Conservation (phyloP, 2,888 invertebrate genomes). For the Polymixis lichenea region DNA sequence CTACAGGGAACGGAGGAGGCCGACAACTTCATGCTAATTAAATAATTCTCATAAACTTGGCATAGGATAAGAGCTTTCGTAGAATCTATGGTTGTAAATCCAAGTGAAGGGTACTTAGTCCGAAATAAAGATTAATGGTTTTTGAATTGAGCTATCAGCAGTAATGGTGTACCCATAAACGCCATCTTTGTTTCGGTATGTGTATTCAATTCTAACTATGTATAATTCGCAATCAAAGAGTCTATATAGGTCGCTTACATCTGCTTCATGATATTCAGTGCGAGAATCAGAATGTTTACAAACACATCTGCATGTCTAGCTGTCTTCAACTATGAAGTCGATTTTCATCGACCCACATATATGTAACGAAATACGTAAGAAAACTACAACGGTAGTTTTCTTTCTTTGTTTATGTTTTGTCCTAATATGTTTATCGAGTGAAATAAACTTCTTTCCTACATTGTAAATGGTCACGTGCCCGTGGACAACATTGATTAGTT, state of each 20-base stretch:
- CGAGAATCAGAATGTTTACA: conserved; percentile 40
- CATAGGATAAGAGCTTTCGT: conserved; percentile 29
- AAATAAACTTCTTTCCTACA: neutral
- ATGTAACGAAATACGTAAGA: too few species aligned
- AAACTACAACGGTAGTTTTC: too few species aligned
- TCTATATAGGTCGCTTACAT: conserved; percentile 16
- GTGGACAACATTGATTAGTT: neutral
- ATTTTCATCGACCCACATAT: conserved; percentile 5
- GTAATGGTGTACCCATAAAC: neutral
- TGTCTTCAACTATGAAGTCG: conserved; percentile 15
- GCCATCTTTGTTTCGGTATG: neutral
- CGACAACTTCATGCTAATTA: conserved; percentile 26
- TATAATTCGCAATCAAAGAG: neutral
- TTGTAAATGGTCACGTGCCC: neutral
- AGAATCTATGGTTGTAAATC: conserved; percentile 21
- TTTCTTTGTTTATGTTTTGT: neutral
- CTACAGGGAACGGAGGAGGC: too few species aligned
- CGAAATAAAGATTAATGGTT: neutral
- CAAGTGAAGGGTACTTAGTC: conserved; percentile 7
- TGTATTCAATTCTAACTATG: neutral
- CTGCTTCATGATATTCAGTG: conserved; percentile 29
- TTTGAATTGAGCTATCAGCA: neutral
- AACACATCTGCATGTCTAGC: conserved; percentile 22
- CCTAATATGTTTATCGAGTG: neutral
- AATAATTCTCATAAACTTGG: conserved; percentile 35